These are phyloP conservation scores for Apotomis turbidana DNA, from an alignment of 2,888 invertebrate genomes.

Conservation along the genomic window DNA sequence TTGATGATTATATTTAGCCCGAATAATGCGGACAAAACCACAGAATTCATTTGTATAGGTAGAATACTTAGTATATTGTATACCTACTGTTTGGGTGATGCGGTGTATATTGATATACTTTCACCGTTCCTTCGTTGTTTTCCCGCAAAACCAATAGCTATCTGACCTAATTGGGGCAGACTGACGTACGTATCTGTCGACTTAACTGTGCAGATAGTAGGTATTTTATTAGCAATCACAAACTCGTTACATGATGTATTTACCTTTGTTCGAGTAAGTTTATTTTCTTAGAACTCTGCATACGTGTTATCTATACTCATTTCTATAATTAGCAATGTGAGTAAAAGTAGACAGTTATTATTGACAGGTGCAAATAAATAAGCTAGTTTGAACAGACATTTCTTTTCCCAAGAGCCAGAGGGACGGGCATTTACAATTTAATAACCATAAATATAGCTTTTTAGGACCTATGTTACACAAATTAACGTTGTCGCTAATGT, in stretches of 20 bases:
- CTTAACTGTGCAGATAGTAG: slow-evolving; percentile 21
- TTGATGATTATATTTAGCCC: too few species aligned
- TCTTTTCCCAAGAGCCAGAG: slow-evolving; percentile 2
- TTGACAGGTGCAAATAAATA: not conserved
- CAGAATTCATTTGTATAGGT: too few species aligned
- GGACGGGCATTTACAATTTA: not conserved
- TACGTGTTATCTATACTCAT: not conserved
- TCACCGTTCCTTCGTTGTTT: not conserved
- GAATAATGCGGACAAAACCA: too few species aligned
- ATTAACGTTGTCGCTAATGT: slow-evolving; percentile 7
- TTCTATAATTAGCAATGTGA: not conserved
- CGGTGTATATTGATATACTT: not conserved
- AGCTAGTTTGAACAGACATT: not conserved
- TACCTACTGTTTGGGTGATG: too few species aligned
- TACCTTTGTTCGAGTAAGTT: not conserved
- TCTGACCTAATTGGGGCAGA: slow-evolving; percentile 32
- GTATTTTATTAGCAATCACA: slow-evolving; percentile 20
- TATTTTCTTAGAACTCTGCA: slow-evolving; percentile 4
- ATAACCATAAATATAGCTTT: not conserved
- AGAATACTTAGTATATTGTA: too few species aligned
- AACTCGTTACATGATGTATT: slow-evolving; percentile 6
- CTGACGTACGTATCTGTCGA: slow-evolving; percentile 25
- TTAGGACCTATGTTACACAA: slow-evolving; percentile 1
- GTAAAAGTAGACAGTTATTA: not conserved
- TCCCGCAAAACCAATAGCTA: slow-evolving; percentile 22